Evolutionary conservation across 2,888 invertebrate genomes (phyloP).

Genomic region (Oscheius sp.): DNA sequence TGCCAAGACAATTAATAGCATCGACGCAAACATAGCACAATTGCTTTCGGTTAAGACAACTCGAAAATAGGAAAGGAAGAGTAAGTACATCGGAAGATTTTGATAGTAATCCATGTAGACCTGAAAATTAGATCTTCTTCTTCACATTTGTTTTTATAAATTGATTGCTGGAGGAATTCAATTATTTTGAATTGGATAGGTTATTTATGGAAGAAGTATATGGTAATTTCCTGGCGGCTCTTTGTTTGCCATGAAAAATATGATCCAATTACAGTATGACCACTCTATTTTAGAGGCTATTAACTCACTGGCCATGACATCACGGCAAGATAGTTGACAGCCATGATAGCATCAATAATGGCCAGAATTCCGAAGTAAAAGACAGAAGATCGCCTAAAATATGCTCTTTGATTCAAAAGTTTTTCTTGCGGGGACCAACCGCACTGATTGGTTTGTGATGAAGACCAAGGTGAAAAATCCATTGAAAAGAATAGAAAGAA

Average conservation of each 20-base stretch:
- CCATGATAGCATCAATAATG: slow-evolving; percentile 67
- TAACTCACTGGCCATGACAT: slow-evolving; percentile 66
- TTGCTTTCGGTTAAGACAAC: slow-evolving; percentile 53
- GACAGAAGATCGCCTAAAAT: slow-evolving; percentile 59
- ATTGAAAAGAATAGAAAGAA: slow-evolving; percentile 65
- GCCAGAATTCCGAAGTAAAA: slow-evolving; percentile 69
- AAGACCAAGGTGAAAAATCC: slow-evolving; percentile 67
- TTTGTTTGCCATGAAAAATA: no score
- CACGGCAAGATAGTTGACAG: slow-evolving; percentile 67
- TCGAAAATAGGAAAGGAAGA: slow-evolving; percentile 62
- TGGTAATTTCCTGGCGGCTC: no score
- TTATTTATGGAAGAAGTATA: no score
- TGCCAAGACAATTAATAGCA: slow-evolving; percentile 66
- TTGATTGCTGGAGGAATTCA: background rate
- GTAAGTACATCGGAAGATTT: slow-evolving; percentile 59
- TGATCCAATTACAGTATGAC: no score
- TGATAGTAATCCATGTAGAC: slow-evolving; percentile 66
- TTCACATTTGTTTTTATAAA: background rate
- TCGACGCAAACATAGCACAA: slow-evolving; percentile 66
- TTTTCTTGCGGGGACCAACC: no score
- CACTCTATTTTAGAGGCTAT: no score
- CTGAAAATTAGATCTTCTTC: slow-evolving; percentile 34
- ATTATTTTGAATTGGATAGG: background rate
- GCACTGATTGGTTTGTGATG: slow-evolving; percentile 44
- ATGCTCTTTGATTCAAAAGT: background rate